A percentile compares a stretch with the other conserved stretches of the same genome.
These are phyloP conservation scores for Drosophila rufa DNA, from an alignment of 1,140 invertebrate species.

Conservation along the genomic window DNA sequence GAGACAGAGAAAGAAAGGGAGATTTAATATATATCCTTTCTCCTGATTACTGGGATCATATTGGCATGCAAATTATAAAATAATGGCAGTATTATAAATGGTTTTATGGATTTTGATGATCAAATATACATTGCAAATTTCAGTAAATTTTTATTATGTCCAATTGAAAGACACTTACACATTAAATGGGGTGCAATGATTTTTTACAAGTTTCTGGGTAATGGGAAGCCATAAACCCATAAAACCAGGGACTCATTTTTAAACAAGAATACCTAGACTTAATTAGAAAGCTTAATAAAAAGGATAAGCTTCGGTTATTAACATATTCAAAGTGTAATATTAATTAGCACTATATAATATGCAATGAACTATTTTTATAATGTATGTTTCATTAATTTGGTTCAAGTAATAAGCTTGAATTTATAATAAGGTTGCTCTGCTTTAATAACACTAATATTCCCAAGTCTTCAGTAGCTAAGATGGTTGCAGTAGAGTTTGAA, in stretches of 20 bases:
- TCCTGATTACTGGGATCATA: not conserved
- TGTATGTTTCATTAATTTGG: not conserved
- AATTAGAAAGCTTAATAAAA: not conserved
- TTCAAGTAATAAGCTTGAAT: too few relatives aligned
- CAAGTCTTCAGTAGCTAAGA: not conserved
- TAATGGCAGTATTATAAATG: not conserved
- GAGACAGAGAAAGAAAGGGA: not conserved
- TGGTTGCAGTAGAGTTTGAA: not conserved
- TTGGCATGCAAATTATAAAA: not conserved
- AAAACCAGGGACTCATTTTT: not conserved
- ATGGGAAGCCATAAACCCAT: not conserved
- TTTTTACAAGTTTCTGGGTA: not conserved
- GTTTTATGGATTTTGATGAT: not conserved
- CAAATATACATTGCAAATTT: not conserved
- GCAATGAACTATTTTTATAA: accelerated
- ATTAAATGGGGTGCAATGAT: not conserved
- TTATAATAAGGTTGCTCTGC: too few relatives aligned
- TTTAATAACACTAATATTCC: not conserved
- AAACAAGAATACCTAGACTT: too few relatives aligned
- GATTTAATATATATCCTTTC: not conserved
- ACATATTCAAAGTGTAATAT: not conserved
- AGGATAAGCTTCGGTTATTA: not conserved
- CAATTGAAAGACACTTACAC: not conserved
- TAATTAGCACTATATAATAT: too few relatives aligned
- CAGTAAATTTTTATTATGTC: not conserved